Evolutionary conservation across 2,113 vertebrate species (phyloP).

Genomic region (Ivindomyrus marchei): DNA sequence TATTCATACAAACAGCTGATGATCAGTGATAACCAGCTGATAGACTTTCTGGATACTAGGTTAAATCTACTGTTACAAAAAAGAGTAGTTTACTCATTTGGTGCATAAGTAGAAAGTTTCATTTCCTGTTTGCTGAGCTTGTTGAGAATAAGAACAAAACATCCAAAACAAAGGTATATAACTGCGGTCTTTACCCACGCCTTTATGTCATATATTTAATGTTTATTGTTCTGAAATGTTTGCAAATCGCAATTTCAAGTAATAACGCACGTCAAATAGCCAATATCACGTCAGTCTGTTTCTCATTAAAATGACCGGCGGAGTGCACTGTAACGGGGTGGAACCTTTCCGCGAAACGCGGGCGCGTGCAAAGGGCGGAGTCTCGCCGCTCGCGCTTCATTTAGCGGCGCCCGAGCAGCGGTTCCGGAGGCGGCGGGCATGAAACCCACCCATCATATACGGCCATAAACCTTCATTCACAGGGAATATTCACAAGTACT

Average conservation of each 20-base stretch:
- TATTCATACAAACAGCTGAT: not conserved
- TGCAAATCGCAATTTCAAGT: not conserved
- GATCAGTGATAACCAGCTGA: not conserved
- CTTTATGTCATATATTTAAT: not conserved
- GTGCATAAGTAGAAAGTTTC: not conserved
- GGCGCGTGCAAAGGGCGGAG: conserved; percentile 24
- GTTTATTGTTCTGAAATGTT: not conserved
- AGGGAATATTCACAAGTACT: not conserved
- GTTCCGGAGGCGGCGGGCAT: not conserved
- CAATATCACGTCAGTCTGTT: not conserved
- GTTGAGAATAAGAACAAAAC: not conserved
- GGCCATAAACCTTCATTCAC: not conserved
- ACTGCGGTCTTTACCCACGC: not conserved
- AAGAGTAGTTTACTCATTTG: not conserved
- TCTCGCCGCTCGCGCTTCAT: conserved; percentile 20
- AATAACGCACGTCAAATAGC: not conserved
- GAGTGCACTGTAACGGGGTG: not conserved
- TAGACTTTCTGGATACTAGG: not conserved
- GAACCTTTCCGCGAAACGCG: not conserved
- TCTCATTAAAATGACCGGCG: not conserved
- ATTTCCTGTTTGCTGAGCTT: not conserved
- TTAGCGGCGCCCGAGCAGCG: not conserved
- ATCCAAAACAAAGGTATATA: not conserved
- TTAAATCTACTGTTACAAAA: not conserved
- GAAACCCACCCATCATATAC: conserved; percentile 25